These are phyloP conservation scores for Oscarella lobularis DNA, from an alignment of 37 sponge, comb jelly and placozoan genomes.

Conservation along the genomic window DNA sequence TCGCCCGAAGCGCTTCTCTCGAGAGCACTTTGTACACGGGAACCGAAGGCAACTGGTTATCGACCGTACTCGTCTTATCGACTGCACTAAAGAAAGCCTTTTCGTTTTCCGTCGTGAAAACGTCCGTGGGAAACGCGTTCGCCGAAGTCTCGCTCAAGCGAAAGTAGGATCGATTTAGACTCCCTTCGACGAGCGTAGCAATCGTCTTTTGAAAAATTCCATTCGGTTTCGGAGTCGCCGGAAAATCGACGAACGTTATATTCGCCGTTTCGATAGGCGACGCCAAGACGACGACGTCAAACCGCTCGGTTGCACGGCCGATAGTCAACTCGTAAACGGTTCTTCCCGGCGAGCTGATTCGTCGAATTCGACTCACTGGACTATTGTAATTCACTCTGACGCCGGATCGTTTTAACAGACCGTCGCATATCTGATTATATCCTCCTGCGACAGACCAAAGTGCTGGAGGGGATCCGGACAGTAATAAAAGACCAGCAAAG, in stretches of 20 bases:
- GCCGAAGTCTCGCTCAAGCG: background rate
- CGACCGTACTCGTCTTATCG: constrained; percentile 30
- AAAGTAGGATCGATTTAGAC: background rate
- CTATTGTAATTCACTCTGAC: background rate
- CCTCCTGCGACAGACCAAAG: constrained; percentile 76
- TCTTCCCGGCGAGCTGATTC: constrained; percentile 26
- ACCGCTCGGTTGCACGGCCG: no score
- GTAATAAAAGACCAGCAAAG: constrained; percentile 45
- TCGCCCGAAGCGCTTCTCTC: background rate
- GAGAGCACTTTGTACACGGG: constrained; percentile 64
- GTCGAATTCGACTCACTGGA: background rate
- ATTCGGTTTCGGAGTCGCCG: constrained; percentile 27
- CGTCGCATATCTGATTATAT: constrained; percentile 44
- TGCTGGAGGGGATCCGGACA: constrained; percentile 50
- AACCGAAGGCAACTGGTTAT: constrained; percentile 25
- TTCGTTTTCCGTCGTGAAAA: constrained; percentile 40
- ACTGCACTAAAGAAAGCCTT: constrained; percentile 29
- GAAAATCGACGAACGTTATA: constrained; percentile 44
- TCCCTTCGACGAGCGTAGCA: constrained; percentile 51
- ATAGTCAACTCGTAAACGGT: constrained; percentile 30
- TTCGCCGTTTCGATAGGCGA: constrained; percentile 34
- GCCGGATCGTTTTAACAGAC: background rate
- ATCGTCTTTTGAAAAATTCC: constrained; percentile 57
- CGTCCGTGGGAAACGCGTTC: constrained; percentile 34
- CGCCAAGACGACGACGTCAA: constrained; percentile 72